Percentiles rank a stretch among this genome's conserved stretches.
Evolutionary conservation across 2,797 vertebrate genomes (phyloP).

Genomic region (Anableps anableps): DNA sequence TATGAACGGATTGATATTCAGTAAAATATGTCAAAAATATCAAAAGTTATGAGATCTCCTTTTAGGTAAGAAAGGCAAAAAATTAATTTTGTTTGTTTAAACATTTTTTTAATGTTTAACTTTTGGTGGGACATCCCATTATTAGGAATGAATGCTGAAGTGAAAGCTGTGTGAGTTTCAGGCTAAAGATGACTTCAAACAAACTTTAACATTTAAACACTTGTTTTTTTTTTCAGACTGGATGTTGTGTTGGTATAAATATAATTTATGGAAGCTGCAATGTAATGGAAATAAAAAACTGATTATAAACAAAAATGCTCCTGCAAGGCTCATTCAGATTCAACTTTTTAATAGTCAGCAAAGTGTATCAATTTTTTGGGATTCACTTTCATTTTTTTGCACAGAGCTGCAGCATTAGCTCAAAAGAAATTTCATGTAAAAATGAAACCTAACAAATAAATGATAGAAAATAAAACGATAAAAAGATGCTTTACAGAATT

Average conservation of each 20-base stretch:
- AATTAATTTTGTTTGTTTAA: background rate
- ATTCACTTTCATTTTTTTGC: background rate
- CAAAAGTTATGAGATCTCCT: background rate
- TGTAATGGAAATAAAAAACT: background rate
- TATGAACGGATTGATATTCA: background rate
- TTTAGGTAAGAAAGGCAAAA: background rate
- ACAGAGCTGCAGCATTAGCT: background rate
- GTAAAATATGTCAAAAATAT: background rate
- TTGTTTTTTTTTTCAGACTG: background rate
- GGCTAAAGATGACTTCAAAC: background rate
- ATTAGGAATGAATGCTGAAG: background rate
- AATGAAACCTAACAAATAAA: background rate
- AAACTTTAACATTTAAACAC: background rate
- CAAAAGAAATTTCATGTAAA: background rate
- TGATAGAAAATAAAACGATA: background rate
- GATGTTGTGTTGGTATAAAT: background rate
- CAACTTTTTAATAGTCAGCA: background rate
- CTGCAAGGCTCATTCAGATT: background rate
- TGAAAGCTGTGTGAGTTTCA: background rate
- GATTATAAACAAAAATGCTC: background rate
- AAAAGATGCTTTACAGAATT: background rate
- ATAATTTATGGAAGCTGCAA: background rate
- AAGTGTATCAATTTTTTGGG: too few species aligned
- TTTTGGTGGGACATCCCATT: background rate
- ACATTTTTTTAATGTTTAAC: background rate